Base-by-base conservation (phyloP, 2,888 invertebrate species). In the Pristionchus maxplancki region DNA sequence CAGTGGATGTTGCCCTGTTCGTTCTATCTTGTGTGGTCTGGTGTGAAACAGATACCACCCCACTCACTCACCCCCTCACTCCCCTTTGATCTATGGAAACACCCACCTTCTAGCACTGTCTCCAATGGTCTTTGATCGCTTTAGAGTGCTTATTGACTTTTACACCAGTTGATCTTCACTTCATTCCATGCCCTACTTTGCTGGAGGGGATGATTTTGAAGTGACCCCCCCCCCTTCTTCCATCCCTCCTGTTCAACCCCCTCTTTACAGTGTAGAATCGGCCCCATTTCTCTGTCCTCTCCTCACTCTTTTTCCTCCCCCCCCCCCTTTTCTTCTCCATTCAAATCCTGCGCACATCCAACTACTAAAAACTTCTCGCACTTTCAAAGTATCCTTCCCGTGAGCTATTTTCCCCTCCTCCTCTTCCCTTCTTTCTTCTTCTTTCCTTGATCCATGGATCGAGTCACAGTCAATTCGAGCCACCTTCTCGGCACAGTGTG, bases 251-350 rank as follows among this genome's bases (percentile, higher is more conserved):
- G 74, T 74, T 40, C 74, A 74, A 40, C 74, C 74, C 74, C 74
- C 74, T 64, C 64, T 74, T 40, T 74, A 74, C 40, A 40, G 37
- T 40, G 40, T 40, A 31, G 74, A 40, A 74, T 74, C 74, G 74
- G 74, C 74, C 74, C 64, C 83, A 71, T 84, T 64, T 50, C 84
- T 50, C 71, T 74, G 24, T 67, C n/a, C 37, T 84, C 37, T 31
- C 48, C n/a, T 85, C 53, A 53, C 53, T 17, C 44, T 58, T 53
- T 34, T 85, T 17, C 40, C 67, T 62, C 84, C 20, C 86, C 74
- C 53, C n/a, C 48, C 28, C 67, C 86, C 53, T 50, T 53, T 11
- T 85, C 48, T 62, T 37, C 44, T 64, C 44, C 64, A 74, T 74
- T 74, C 83, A 83, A 83, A 34, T 50, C 40, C 34, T 50, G 31